Conservation (phyloP, 2,113 vertebrate species). For the Pongo abelii region DNA sequence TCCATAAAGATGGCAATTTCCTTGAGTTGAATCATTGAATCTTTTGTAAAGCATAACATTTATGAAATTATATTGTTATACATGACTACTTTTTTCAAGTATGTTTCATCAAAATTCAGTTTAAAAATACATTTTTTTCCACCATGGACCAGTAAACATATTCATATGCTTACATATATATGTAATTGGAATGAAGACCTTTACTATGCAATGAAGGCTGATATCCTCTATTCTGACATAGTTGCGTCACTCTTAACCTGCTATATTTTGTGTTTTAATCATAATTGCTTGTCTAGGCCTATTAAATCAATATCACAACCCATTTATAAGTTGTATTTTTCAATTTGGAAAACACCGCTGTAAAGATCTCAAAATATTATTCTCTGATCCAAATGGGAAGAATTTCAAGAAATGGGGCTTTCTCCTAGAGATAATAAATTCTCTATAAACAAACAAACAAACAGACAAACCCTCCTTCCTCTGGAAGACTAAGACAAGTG, state of each 20-base stretch:
- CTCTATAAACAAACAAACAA: neutral
- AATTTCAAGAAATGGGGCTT: neutral
- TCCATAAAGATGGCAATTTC: neutral
- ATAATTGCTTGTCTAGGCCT: neutral
- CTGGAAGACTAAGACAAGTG: neutral
- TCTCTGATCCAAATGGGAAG: neutral
- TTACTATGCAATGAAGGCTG: neutral
- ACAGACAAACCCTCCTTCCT: neutral
- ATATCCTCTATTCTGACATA: neutral
- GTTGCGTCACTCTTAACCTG: neutral
- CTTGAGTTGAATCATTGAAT: neutral
- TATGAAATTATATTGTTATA: conserved; percentile 2
- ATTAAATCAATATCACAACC: neutral
- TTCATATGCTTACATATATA: neutral
- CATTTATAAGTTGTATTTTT: neutral
- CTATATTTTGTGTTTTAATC: conserved; percentile 17
- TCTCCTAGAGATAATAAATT: neutral
- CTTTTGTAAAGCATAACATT: neutral
- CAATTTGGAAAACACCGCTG: neutral
- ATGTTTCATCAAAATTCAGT: neutral
- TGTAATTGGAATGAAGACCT: neutral
- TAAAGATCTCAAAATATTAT: conserved; percentile 48
- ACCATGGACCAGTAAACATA: neutral
- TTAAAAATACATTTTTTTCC: neutral
- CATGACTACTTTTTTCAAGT: conserved; percentile 5